phyloP scores from a whole-genome alignment of 2,113 vertebrate species.

The Holacanthus passer region DNA sequence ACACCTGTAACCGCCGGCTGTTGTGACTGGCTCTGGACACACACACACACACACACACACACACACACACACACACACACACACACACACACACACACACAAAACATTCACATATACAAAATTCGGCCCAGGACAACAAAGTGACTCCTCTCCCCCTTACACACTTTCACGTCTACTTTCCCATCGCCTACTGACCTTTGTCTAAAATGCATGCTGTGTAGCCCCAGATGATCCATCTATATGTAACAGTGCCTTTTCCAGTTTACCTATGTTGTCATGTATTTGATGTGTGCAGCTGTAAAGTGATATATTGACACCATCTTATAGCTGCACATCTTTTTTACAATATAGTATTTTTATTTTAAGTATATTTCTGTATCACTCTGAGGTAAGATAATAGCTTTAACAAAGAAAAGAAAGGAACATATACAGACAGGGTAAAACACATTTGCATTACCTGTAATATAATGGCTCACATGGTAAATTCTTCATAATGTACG shows the following conservation, averaged over 20 bases:
- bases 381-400: background rate
- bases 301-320: background rate
- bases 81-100: background rate
- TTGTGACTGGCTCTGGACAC: conserved; percentile 36
- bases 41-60: conserved; percentile 3
- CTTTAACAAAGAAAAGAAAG: background rate
- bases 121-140: conserved; percentile 9
- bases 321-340: background rate
- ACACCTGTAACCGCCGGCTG: conserved; percentile 42
- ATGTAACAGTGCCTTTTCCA: background rate
- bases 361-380: background rate
- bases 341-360: too few species aligned
- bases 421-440: background rate
- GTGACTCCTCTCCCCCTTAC: background rate
- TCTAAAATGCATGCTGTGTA: background rate
- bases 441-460: background rate
- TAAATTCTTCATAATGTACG: background rate
- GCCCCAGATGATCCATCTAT: background rate
- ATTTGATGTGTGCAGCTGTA: background rate
- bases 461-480: background rate
- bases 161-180: background rate
- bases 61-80: conserved; percentile 6
- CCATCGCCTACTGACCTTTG: conserved; percentile 3
- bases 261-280: background rate
- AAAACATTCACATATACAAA: background rate